Evolutionary conservation across 2,797 vertebrate species (phyloP), one percentile per base, ranked within the genome.

Genomic region (Hippocampus kuda): DNA sequence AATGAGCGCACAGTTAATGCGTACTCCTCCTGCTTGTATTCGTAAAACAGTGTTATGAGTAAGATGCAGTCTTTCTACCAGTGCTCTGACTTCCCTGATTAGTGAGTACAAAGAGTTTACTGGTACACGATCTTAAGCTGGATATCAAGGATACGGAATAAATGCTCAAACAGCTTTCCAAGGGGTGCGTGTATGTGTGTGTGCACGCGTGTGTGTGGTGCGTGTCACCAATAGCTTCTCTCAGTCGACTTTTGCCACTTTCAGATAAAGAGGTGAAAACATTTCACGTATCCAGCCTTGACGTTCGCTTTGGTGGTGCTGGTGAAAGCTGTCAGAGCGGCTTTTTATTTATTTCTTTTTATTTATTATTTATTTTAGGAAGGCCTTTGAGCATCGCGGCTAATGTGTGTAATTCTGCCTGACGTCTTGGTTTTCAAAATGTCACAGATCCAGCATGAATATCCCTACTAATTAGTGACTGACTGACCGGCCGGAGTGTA

Each of bases 341-440:
- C 86, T 86, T 90, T 89, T 84, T 87, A 82, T 34, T 34, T 34
- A 38, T 60, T 20, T 60, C 4, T 18, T 49, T 49, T 51, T 20
- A 51, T 51, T 51, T 51, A 51, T 57, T 54, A n/a, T 13, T 15
- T n/a, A 38, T 38, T 26, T 34, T 75, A 88, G 89, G 81, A 90
- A 92, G 91, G 77, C 72, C 81, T 87, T 81, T 83, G 84, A 88
- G 85, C 74, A 54, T 80, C 71, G 70, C 79, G 82, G 81, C 44
- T 83, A 80, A 77, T 82, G 81, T 83, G 85, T 88, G 84, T 89
- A 90, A 91, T 90, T 90, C 90, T 83, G 79, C 80, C 79, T 87
- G 89, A 91, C 87, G 77, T 86, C 81, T 90, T 84, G 83, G 76
- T 87, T 87, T 87, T 81, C 71, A 85, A 27, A 84, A 84, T 82